Base-by-base conservation (phyloP, 2,888 invertebrate species). In the Parthenolecanium corni region DNA sequence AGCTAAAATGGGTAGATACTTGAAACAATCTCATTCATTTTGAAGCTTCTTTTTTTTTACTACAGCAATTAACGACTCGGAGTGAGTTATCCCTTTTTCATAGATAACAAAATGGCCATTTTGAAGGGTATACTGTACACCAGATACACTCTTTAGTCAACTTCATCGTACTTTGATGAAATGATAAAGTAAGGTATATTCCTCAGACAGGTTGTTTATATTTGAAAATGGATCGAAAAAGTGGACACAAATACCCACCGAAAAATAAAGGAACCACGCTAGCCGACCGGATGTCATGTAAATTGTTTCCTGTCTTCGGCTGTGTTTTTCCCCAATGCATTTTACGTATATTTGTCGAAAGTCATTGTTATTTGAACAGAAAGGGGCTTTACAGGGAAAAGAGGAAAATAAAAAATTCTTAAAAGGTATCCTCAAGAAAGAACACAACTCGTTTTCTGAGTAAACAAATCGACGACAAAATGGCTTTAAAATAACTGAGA, bases 231-330 rank as follows among this genome's bases (percentile, higher is more conserved):
- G 44, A 42, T 42, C 44, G 18, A 42, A 42, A 42, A 18, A 9
- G 18, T 18, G n/a, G 18, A 42, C 44, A 31, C 31, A 31, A 4
- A 31, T 31, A 31, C 44, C 14, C 5, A 42, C 38, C 38, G 44
- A 42, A 31, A 31, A 31, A 31, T 6, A 31, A 31, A 31, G 31
- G 31, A 31, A 42, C 44, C 18, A 16, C 44, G 14, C 44, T 31
- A 31, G 44, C 44, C 16, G 44, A 42, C 44, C 44, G 44, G 44
- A 42, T 42, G 44, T 42, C 44, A 42, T 42, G 44, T 42, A 42
- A 42, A 42, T 42, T 42, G 44, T 42, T 42, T 42, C 44, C 44
- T 42, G 44, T 42, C 44, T 42, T 18, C 44, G 44, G 44, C 18
- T 42, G 14, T 42, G 44, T 42, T 42, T 42, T 42, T 42, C 44